Conservation (phyloP, 23 tunicate species). For the Ascidia mentula region DNA sequence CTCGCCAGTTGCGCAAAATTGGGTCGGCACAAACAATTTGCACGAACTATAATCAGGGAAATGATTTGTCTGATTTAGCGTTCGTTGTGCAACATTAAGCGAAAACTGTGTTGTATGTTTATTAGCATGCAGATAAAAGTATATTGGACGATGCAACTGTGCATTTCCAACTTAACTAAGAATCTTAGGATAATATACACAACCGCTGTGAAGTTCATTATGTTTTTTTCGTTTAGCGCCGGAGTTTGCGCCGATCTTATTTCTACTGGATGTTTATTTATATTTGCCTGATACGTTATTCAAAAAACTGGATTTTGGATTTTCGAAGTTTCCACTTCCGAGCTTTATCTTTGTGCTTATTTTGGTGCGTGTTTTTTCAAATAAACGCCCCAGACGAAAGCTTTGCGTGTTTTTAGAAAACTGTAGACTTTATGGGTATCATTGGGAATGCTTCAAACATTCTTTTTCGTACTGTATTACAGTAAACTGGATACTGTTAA, state of each 20-base stretch:
- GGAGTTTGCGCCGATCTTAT: not conserved
- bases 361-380: not conserved
- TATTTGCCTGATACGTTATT: not conserved
- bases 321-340: not conserved
- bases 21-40: not conserved
- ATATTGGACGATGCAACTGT: no score
- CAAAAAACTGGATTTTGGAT: not conserved
- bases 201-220: constrained; percentile 2
- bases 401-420: not conserved
- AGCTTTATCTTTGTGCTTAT: not conserved
- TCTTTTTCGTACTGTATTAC: no score
- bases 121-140: not conserved
- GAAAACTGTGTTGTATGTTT: not conserved
- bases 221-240: no score
- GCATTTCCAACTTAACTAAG: no score
- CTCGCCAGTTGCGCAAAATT: not conserved
- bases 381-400: not conserved
- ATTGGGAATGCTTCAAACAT: no score
- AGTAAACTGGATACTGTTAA: no score
- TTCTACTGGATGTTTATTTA: not conserved
- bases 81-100: not conserved
- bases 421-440: no score
- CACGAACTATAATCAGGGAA: constrained; percentile 6
- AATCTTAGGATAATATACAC: constrained; percentile 8
- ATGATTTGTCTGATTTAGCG: not conserved